Evolutionary conservation across 2,888 invertebrate species (phyloP).

Genomic region (Portevinia maculata): DNA sequence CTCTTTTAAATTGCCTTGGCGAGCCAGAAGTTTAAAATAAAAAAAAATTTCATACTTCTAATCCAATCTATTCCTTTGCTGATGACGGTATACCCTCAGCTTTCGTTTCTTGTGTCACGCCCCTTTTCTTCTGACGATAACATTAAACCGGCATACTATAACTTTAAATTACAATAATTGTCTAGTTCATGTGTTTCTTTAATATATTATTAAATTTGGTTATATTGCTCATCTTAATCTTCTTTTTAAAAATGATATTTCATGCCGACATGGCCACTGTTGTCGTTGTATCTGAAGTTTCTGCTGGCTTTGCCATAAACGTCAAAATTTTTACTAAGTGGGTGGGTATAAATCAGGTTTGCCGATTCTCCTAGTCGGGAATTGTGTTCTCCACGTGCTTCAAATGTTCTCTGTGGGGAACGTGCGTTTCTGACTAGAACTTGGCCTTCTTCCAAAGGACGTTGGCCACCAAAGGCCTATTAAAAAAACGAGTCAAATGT

Average conservation of each 20-base stretch:
- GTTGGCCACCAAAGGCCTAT: not conserved
- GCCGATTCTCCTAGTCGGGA: constrained; percentile 10
- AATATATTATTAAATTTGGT: too few relatives aligned
- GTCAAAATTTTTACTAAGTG: constrained; percentile 20
- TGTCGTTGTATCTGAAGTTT: constrained; percentile 48
- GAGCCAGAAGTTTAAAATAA: too few relatives aligned
- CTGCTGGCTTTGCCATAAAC: constrained; percentile 20
- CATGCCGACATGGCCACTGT: constrained; percentile 23
- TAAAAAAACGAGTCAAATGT: not conserved
- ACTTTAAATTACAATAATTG: too few relatives aligned
- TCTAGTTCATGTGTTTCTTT: too few relatives aligned
- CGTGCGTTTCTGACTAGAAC: constrained; percentile 23
- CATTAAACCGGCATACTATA: too few relatives aligned
- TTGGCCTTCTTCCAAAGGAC: not conserved
- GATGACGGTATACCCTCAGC: too few relatives aligned
- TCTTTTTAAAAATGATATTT: constrained; percentile 24
- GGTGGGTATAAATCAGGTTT: constrained; percentile 35
- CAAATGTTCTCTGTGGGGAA: constrained; percentile 33
- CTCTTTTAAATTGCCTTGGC: too few relatives aligned
- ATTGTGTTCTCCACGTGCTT: constrained; percentile 8
- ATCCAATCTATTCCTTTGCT: too few relatives aligned
- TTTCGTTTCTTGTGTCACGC: too few relatives aligned
- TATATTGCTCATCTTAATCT: too few relatives aligned
- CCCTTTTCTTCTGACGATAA: too few relatives aligned
- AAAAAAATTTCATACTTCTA: too few relatives aligned